These are phyloP conservation scores for Aptenodytes forsteri DNA, from an alignment of 2,113 vertebrate genomes.

Conservation along the genomic window DNA sequence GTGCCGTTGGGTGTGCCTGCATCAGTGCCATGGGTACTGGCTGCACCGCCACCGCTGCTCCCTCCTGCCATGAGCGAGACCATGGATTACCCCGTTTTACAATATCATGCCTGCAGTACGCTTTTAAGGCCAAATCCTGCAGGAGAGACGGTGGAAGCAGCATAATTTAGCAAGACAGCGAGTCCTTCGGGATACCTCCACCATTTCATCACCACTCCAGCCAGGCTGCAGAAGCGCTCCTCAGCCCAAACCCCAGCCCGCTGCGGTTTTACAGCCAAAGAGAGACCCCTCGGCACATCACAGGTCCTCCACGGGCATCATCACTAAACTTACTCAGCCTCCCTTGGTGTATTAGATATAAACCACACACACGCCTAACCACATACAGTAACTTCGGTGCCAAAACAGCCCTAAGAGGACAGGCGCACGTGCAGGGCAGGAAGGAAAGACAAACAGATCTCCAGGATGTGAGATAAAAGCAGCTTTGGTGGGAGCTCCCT, in stretches of 20 bases:
- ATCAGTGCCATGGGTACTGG: neutral
- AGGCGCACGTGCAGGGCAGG: neutral
- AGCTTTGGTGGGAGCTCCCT: neutral
- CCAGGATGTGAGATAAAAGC: constrained; percentile 49
- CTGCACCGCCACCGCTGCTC: neutral
- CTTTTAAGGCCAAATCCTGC: neutral
- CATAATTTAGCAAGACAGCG: neutral
- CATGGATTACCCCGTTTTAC: neutral
- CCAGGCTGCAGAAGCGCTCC: neutral
- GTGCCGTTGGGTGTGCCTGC: accelerated
- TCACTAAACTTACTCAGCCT: neutral
- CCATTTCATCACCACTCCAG: neutral
- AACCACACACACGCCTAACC: neutral
- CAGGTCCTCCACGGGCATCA: neutral
- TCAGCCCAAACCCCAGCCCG: neutral
- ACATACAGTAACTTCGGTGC: neutral
- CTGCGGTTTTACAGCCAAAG: neutral
- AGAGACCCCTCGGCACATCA: neutral
- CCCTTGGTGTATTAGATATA: neutral
- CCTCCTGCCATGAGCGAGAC: neutral
- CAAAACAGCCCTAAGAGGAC: neutral
- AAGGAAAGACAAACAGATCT: constrained; percentile 33
- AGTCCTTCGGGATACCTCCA: neutral
- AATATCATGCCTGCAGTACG: neutral
- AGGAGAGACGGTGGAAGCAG: neutral